Evolutionary conservation across 1,140 invertebrate species (phyloP), one percentile per base, ranked within the genome.

Genomic region (Steinernema feltiae): DNA sequence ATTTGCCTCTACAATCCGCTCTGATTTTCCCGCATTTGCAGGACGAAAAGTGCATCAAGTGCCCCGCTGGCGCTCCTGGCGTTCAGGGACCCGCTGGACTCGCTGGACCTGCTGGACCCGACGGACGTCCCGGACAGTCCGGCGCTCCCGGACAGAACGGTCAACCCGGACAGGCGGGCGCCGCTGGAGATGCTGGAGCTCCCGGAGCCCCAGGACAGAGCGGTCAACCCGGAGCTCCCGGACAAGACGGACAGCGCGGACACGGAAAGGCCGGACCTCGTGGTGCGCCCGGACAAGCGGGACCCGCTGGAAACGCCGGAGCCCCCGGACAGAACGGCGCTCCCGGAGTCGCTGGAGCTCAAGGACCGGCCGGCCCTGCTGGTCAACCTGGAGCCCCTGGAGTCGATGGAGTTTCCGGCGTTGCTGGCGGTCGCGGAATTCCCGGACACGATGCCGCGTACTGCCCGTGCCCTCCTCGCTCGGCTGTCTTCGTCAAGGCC

Each of bases 21-120:
- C 35, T 41, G 18, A 18, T 41, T 41, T 41, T 41, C 7, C n/a
- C n/a, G n/a, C n/a, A 41, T 7, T 41, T 41, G 7, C 35, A 41
- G 35, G 29, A 71, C 48, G 29, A 30, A 32, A 75, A 41, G 48
- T 80, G 79, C 75, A 69, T 81, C 71, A 77, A 81, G 78, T 81
- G 79, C 75, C 79, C 79, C n/a, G 27, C 27, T 21, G 21, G 74
- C 30, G 1, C 75, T 72, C n/a, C 48, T 41, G 31, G 75, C 46
- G 1, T 30, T 30, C 18, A 69, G 30, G 74, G 74, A 35, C 74
- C 74, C 30, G 74, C 69, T 18, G 74, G 74, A 46, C 74, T 18
- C 35, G 35, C 69, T 70, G 74, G 74, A 48, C 48, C 32, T n/a
- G 69, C 74, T 46, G 74, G 74, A 75, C 53, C 69, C 7, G 53